Evolutionary conservation across 2,888 invertebrate genomes (phyloP).

Genomic region (Synergus japonicus): DNA sequence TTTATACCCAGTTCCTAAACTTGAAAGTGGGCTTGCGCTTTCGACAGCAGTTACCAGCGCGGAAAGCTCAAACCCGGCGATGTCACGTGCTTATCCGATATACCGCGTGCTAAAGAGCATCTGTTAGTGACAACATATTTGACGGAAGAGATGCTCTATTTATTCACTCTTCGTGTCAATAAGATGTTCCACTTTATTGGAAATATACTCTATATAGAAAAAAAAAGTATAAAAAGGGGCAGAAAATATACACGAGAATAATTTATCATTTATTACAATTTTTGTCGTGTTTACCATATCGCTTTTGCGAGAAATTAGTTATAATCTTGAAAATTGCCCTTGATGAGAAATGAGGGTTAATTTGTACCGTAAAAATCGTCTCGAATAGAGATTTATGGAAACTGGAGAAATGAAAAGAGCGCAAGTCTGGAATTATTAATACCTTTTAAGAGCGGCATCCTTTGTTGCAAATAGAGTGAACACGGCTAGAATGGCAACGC

Average conservation of each 20-base stretch:
- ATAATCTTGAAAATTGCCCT: too few species aligned
- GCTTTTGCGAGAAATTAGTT: too few species aligned
- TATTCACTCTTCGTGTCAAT: background rate
- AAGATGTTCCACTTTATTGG: background rate
- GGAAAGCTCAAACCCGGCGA: conserved; percentile 62
- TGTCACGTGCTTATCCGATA: conserved; percentile 60
- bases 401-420: background rate
- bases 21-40: conserved; percentile 65
- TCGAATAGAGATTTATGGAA: background rate
- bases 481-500: conserved; percentile 2
- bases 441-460: background rate
- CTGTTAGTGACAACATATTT: background rate
- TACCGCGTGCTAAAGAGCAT: conserved; percentile 9
- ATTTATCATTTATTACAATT: too few species aligned
- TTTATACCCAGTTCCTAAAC: conserved; percentile 41
- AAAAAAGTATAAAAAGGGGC: background rate
- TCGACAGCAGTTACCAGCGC: conserved; percentile 55
- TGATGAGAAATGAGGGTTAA: too few species aligned
- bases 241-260: too few species aligned
- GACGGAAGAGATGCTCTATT: background rate
- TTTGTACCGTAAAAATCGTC: background rate
- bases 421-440: conserved; percentile 11
- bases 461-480: background rate
- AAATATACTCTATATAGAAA: background rate
- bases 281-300: too few species aligned